Percentiles rank a stretch among this genome's conserved stretches.
phyloP scores from a whole-genome alignment of 1,140 invertebrate genomes.

The Euura lappo region DNA sequence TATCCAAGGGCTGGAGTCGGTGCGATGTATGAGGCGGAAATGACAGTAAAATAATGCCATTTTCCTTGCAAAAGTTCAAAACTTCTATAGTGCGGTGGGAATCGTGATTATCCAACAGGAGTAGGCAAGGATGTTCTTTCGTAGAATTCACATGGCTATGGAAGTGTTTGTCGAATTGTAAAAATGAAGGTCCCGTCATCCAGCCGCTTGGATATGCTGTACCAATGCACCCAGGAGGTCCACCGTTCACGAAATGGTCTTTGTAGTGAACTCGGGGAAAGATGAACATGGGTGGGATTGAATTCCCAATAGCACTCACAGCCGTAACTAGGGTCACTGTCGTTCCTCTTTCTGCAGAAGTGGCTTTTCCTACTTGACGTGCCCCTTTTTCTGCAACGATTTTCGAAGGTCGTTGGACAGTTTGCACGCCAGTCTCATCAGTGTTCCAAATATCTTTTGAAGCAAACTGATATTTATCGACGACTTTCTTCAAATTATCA shows the following conservation, averaged over 20 bases:
- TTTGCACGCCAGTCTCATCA: slow-evolving; percentile 48
- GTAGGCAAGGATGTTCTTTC: slow-evolving; percentile 29
- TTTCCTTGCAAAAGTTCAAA: slow-evolving; percentile 42
- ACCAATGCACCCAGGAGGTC: slow-evolving; percentile 24
- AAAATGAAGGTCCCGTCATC: slow-evolving; percentile 33
- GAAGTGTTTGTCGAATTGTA: slow-evolving; percentile 36
- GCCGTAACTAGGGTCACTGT: slow-evolving; percentile 30
- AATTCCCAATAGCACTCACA: slow-evolving; percentile 40
- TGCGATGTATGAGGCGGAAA: slow-evolving; percentile 49
- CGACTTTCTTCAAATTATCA: slow-evolving; percentile 14
- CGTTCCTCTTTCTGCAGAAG: slow-evolving; percentile 40
- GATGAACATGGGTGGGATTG: too few relatives aligned
- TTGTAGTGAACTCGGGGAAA: slow-evolving; percentile 43
- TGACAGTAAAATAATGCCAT: slow-evolving; percentile 47
- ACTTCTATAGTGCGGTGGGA: slow-evolving; percentile 40
- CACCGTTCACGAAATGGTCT: slow-evolving; percentile 18
- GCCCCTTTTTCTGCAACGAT: slow-evolving; percentile 38
- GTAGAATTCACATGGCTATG: slow-evolving; percentile 27
- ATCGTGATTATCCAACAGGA: too few relatives aligned
- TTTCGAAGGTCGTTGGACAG: slow-evolving; percentile 44
- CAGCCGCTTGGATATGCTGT: slow-evolving; percentile 26
- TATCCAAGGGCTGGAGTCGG: slow-evolving; percentile 46
- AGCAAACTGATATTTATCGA: slow-evolving; percentile 33
- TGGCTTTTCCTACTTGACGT: slow-evolving; percentile 44
- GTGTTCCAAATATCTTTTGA: slow-evolving; percentile 43